Conservation (phyloP, 1,140 invertebrate species). For the Calycopis cecrops region DNA sequence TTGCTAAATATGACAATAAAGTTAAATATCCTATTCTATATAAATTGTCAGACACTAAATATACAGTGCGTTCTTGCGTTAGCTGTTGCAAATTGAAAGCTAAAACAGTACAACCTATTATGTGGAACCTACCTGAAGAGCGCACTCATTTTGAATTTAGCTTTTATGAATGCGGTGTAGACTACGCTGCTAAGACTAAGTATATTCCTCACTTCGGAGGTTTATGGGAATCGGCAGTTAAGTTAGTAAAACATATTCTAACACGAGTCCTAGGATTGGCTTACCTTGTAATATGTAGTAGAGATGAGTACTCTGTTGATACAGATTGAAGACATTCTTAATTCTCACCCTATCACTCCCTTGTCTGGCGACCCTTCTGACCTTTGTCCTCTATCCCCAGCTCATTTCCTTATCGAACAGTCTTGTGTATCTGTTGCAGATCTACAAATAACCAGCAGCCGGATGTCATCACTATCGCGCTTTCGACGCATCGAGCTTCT, state of each 20-base stretch:
- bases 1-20: too few relatives aligned
- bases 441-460: constrained; percentile 3
- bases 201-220: constrained; percentile 14
- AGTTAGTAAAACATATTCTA: constrained; percentile 11
- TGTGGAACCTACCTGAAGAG: too few relatives aligned
- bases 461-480: constrained; percentile 11
- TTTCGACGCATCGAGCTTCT: constrained; percentile 15
- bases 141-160: too few relatives aligned
- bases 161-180: too few relatives aligned
- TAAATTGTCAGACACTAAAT: too few relatives aligned
- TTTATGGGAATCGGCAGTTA: constrained; percentile 13
- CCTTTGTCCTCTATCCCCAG: constrained; percentile 17
- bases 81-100: too few relatives aligned
- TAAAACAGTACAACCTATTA: too few relatives aligned
- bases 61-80: too few relatives aligned
- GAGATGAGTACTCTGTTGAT: constrained; percentile 8
- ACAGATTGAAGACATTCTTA: constrained; percentile 10
- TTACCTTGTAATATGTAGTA: not conserved
- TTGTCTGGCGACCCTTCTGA: constrained; percentile 16
- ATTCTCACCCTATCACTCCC: constrained; percentile 16
- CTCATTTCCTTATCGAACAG: constrained; percentile 23
- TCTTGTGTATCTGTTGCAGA: constrained; percentile 15
- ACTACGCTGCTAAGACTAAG: too few relatives aligned
- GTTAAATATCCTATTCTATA: too few relatives aligned
- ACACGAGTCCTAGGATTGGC: constrained; percentile 10